Evolutionary conservation across 2,797 vertebrate genomes (phyloP).

Genomic region (Oryzias sinensis): DNA sequence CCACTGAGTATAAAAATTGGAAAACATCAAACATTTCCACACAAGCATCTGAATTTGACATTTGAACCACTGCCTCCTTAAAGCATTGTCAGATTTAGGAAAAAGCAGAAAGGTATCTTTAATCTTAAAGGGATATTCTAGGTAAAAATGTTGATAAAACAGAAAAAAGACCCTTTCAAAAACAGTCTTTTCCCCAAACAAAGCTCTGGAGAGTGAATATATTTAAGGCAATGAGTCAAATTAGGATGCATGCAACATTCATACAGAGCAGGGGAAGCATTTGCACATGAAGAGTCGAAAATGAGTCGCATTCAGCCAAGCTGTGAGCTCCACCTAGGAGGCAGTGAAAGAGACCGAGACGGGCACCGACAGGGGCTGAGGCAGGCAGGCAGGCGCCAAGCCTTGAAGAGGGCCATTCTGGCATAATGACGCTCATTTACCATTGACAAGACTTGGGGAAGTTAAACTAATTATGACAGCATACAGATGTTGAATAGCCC

Average conservation of each 20-base stretch:
- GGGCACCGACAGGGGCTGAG: conserved; percentile 63
- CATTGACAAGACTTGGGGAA: conserved; percentile 79
- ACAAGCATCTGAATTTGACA: conserved; percentile 13
- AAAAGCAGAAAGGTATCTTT: conserved; percentile 16
- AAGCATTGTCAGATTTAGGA: conserved; percentile 23
- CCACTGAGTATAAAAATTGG: conserved; percentile 1
- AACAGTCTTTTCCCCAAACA: conserved; percentile 44
- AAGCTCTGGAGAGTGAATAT: conserved; percentile 51
- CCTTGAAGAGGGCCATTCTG: conserved; percentile 78
- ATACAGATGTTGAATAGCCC: conserved; percentile 81
- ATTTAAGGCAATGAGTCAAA: conserved; percentile 64
- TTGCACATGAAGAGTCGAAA: conserved; percentile 78
- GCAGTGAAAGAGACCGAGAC: conserved; percentile 71
- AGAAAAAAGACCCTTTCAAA: conserved; percentile 43
- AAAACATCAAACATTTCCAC: not conserved
- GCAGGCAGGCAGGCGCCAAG: conserved; percentile 69
- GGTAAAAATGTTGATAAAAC: conserved; percentile 41
- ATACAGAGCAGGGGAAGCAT: conserved; percentile 58
- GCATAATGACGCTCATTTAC: conserved; percentile 81
- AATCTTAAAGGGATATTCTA: conserved; percentile 33
- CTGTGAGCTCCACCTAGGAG: conserved; percentile 76
- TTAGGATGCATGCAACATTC: conserved; percentile 73
- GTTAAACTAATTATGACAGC: conserved; percentile 82
- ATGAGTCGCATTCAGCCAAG: conserved; percentile 76
- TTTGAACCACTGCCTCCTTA: conserved; percentile 1